Evolutionary conservation across 1,140 invertebrate species (phyloP).

Genomic region (Ephestia elutella): DNA sequence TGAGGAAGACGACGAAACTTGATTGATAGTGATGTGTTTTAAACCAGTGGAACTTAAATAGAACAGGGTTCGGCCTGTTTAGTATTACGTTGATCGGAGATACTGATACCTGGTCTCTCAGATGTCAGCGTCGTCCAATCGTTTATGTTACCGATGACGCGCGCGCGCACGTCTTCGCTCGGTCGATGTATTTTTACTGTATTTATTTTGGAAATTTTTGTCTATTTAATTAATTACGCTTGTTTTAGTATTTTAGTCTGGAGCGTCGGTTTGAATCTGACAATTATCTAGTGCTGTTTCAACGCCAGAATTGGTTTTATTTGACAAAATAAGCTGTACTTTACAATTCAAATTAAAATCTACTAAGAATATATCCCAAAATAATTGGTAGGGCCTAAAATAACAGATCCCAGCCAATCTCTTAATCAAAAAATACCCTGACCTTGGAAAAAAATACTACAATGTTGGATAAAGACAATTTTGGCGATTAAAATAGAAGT

Average conservation of each 20-base stretch:
- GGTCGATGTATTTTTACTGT: constrained; percentile 47
- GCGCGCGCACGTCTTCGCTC: constrained; percentile 31
- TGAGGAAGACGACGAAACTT: constrained; percentile 59
- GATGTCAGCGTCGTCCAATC: constrained; percentile 27
- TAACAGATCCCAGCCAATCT: too few relatives aligned
- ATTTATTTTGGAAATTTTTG: constrained; percentile 54
- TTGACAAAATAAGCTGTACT: neutral
- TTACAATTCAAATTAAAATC: too few relatives aligned
- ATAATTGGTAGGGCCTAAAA: too few relatives aligned
- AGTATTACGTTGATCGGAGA: constrained; percentile 31
- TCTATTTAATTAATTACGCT: constrained; percentile 50
- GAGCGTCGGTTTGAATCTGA: constrained; percentile 14
- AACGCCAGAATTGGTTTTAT: neutral
- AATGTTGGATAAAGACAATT: neutral
- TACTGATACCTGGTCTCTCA: constrained; percentile 26
- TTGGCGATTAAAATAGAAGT: constrained; percentile 27
- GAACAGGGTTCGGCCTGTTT: constrained; percentile 37
- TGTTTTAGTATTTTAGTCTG: constrained; percentile 46
- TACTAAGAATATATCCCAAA: too few relatives aligned
- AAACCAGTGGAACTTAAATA: constrained; percentile 54
- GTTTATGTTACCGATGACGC: constrained; percentile 50
- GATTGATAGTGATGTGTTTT: constrained; percentile 34
- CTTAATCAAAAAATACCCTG: too few relatives aligned
- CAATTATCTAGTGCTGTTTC: neutral
- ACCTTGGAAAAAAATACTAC: neutral